Evolutionary conservation across 2,113 vertebrate species (phyloP), one percentile per base, ranked within the genome.

Genomic region (Machaerirhynchus nigripectus): DNA sequence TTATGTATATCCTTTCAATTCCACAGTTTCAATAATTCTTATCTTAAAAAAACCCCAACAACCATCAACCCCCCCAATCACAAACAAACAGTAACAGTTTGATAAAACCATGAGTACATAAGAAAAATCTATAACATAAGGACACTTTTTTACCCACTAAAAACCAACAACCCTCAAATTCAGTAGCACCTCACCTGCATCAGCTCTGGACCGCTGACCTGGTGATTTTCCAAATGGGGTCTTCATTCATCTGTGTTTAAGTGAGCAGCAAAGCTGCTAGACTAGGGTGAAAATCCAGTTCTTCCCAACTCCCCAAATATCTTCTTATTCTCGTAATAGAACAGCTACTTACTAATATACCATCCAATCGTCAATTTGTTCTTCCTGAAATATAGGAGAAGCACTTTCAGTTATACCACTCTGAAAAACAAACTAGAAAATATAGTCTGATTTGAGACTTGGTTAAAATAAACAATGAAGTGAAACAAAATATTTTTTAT

Each of bases 181-280:
- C 50, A 73, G 31, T 85, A 84, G 57, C 33, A 75, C 37, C 89
- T 85, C 64, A 95, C 99, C 99, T 99, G 98, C 97, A 99, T 99
- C 99, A 98, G 99, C 98, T 98, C 99, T 98, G 98, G 99, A 98
- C 98, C 99, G 98, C 98, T 98, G 98, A 98, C 98, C 98, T 93
- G 99, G 97, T 94, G 97, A 98, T 98, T 98, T 99, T 98, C 98
- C 99, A 97, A 99, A 99, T 97, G 99, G 98, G 98, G 99, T 99
- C 99, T 99, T 99, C 99, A 99, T 99, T 99, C 99, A 99, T 99
- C 98, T 98, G 99, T 98, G 98, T 98, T 97, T 98, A 97, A 96
- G 97, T 97, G 98, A 98, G 99, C 99, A 99, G 99, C 98, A 98
- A 97, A 97, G 98, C 99, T 98, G 98, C 98, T 97, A 59, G 84